Evolutionary conservation across 2,888 invertebrate species (phyloP), one percentile per base, ranked within the genome.

Genomic region (Amblyteles armatorius): DNA sequence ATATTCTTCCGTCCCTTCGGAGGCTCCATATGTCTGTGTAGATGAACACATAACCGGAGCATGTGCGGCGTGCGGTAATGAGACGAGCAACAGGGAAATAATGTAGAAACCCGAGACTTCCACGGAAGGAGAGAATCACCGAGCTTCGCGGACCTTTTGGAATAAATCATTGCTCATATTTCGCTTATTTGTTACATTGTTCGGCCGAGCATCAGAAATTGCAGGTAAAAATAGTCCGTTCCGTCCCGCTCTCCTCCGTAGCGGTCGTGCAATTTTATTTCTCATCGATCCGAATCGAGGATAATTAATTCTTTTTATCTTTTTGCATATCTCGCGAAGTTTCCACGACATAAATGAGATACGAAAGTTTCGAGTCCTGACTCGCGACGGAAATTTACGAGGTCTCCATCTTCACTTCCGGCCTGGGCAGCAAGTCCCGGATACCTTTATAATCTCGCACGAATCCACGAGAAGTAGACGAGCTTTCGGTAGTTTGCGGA

Each of bases 381-480:
- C 69, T 79, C 16, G 44, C 65, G 82, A 76, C 40, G 57, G 50
- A 79, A 82, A 84, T 84, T 84, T 82, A 82, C 79, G 79, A 79
- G 68, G 69, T 67, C 63, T 36, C 44, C 72, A 40, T 36, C 60
- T 68, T 78, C 55, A 71, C 84, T 79, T 79, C 82, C 76, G 77
- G 73, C 63, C 73, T 86, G 40, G 63, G 19, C 63, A 68, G 81
- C 48, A 74, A 79, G 72, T 73, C 72, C 40, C 48, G 82, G 79
- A 79, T 79, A 82, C 79, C 80, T 85, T 80, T 77, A 85, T 82
- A 85, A 85, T 83, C 77, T 71, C 77, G 73, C 80, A 68, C 72
- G 63, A 83, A 83, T 85, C 68, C 77, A 2, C 52, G n/a, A 36
- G 79, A 73, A 74, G 82, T 82, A 57, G 82, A 57, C 44, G 52